phyloP scores from a whole-genome alignment of 1,140 invertebrate species.

The Euura lappo region DNA sequence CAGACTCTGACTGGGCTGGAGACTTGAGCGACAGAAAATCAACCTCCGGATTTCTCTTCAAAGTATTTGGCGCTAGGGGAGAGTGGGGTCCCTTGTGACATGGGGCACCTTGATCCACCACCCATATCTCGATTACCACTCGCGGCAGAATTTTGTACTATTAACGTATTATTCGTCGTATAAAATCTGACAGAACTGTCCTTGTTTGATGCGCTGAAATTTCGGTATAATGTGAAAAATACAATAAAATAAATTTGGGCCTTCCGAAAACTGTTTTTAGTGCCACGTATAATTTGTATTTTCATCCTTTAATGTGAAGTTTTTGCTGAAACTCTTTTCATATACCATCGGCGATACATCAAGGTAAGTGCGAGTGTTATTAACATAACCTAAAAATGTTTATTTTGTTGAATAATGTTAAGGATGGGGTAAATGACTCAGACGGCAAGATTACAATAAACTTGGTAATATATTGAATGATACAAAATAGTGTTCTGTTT shows the following conservation, averaged over 20 bases:
- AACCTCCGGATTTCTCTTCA: constrained; percentile 33
- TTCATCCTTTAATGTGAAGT: not conserved
- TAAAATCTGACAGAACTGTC: not conserved
- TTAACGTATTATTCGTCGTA: not conserved
- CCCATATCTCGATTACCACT: not conserved
- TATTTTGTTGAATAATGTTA: no score
- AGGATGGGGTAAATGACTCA: no score
- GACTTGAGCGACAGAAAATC: constrained; percentile 28
- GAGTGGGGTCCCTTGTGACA: no score
- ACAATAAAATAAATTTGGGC: not conserved
- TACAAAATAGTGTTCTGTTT: no score
- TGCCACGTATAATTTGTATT: not conserved
- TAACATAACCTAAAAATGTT: not conserved
- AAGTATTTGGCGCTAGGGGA: constrained; percentile 22
- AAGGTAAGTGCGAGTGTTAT: not conserved
- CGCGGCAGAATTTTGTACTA: constrained; percentile 2
- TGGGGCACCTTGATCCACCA: no score
- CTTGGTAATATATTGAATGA: no score
- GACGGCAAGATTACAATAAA: no score
- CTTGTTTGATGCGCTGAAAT: not conserved
- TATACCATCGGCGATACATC: not conserved
- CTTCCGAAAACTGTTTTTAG: not conserved
- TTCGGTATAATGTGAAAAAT: not conserved
- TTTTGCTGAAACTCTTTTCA: not conserved
- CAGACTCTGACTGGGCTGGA: constrained; percentile 35